Evolutionary conservation across 2,797 vertebrate genomes (phyloP).

Genomic region (Pangasius macronema): DNA sequence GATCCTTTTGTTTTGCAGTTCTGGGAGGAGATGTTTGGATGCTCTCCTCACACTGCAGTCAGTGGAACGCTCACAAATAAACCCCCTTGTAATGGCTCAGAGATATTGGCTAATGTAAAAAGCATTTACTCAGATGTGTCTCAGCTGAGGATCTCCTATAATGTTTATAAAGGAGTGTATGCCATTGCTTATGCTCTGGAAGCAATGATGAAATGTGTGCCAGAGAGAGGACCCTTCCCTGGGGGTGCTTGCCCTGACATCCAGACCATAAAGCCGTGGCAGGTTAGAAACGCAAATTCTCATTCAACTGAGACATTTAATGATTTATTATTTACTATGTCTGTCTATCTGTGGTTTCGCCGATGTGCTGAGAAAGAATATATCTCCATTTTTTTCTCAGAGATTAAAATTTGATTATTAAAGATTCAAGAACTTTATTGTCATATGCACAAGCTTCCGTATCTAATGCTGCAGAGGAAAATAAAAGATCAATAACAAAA

Average conservation of each 20-base stretch:
- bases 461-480: background rate
- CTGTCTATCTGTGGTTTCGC: background rate
- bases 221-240: constrained; percentile 65
- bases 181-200: constrained; percentile 71
- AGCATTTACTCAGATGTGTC: constrained; percentile 82
- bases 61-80: constrained; percentile 38
- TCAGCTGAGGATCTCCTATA: constrained; percentile 81
- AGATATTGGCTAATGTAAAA: constrained; percentile 65
- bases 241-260: constrained; percentile 65
- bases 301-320: background rate
- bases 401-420: background rate
- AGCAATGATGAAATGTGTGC: constrained; percentile 68
- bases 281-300: constrained; percentile 65
- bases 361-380: background rate
- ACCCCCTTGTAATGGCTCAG: constrained; percentile 70
- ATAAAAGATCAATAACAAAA: background rate
- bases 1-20: constrained; percentile 75
- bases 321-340: background rate
- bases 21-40: constrained; percentile 79
- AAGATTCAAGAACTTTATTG: background rate
- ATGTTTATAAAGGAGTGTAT: constrained; percentile 81
- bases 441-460: background rate
- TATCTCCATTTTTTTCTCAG: background rate
- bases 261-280: constrained; percentile 69
- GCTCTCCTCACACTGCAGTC: constrained; percentile 58